These are phyloP conservation scores for Pyrgilauda ruficollis DNA, from an alignment of 2,113 vertebrate species.

Conservation along the genomic window DNA sequence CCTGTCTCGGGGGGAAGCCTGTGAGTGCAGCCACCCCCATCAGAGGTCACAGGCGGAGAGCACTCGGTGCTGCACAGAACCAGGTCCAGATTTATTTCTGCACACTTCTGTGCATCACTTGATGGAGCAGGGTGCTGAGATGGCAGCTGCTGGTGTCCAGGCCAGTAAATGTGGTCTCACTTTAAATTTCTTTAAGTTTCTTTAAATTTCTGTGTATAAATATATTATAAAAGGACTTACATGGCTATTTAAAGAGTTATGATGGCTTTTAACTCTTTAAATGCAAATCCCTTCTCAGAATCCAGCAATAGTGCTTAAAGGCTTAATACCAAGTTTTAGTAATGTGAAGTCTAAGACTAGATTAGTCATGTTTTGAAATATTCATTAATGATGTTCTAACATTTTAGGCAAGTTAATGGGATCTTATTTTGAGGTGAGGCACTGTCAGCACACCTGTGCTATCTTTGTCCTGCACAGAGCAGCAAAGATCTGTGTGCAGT, in stretches of 20 bases:
- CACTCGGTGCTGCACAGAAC: background rate
- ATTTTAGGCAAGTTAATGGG: background rate
- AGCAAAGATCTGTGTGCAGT: background rate
- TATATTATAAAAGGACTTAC: background rate
- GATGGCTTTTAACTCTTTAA: background rate
- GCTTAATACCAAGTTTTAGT: background rate
- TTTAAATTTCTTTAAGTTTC: background rate
- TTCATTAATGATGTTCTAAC: background rate
- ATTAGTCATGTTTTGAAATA: background rate
- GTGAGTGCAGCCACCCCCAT: background rate
- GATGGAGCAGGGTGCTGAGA: background rate
- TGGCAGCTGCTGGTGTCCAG: background rate
- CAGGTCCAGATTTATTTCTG: background rate
- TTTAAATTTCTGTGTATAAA: background rate
- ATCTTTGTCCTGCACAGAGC: background rate
- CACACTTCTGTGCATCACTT: background rate
- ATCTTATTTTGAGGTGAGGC: background rate
- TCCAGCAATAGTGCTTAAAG: background rate
- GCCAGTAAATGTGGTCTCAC: background rate
- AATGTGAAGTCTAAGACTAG: background rate
- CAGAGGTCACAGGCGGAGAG: background rate
- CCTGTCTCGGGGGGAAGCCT: background rate
- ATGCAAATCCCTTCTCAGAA: background rate
- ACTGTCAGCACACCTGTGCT: background rate
- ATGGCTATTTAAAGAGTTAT: background rate